These are phyloP conservation scores for Eupithecia abbreviata DNA, from an alignment of 2,888 invertebrate species.

Conservation along the genomic window DNA sequence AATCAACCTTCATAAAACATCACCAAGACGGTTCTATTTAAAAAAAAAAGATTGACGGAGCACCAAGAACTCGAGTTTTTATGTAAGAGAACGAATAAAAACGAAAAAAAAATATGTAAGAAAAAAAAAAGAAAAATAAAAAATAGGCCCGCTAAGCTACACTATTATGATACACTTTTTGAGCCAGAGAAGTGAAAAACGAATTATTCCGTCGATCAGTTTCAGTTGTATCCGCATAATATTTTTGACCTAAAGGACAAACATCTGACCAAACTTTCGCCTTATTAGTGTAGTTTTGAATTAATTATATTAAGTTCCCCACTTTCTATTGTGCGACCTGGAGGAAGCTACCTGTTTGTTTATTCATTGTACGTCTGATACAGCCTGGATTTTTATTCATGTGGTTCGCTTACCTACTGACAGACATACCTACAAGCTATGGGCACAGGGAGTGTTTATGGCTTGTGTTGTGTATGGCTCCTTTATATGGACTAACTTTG, in stretches of 20 bases:
- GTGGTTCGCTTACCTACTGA: slow-evolving; percentile 28
- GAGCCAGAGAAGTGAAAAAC: no score
- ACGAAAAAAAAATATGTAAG: no score
- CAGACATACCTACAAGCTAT: slow-evolving; percentile 12
- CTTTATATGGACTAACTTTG: no score
- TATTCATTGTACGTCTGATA: slow-evolving; percentile 19
- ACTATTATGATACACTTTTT: no score
- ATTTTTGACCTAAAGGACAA: neutral
- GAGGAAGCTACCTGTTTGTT: slow-evolving; percentile 11
- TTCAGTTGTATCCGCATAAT: neutral
- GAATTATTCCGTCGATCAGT: neutral
- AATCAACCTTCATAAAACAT: no score
- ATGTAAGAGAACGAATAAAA: no score
- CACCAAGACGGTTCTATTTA: no score
- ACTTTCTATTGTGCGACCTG: slow-evolving; percentile 24
- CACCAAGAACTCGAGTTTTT: no score
- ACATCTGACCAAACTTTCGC: neutral
- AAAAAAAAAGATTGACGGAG: no score
- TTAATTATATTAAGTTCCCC: slow-evolving; percentile 1
- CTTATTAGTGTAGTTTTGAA: neutral
- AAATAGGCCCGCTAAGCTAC: no score
- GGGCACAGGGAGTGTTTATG: neutral
- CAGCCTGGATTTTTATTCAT: slow-evolving; percentile 24
- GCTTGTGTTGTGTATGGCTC: neutral
- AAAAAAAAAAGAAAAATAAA: no score